These are phyloP conservation scores for Colletes gigas DNA, from an alignment of 1,140 invertebrate species.

Conservation along the genomic window DNA sequence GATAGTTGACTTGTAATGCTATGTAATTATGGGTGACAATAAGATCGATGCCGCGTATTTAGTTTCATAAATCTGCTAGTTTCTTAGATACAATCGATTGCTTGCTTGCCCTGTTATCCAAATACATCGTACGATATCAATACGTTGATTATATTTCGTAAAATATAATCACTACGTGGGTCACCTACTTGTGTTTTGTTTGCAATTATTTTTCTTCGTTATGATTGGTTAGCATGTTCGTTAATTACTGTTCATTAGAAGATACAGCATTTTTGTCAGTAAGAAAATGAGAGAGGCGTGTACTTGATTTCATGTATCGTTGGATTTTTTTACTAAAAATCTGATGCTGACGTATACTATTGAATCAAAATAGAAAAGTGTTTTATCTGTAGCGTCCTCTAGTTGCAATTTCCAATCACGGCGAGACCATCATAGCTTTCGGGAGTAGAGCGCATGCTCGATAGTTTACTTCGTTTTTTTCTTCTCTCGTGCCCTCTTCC, in stretches of 20 bases:
- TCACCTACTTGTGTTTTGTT: background rate
- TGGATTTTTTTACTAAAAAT: too few relatives aligned
- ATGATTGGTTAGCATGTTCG: background rate
- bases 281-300: too few relatives aligned
- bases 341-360: too few relatives aligned
- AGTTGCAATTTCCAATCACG: constrained; percentile 53
- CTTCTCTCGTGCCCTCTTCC: constrained; percentile 52
- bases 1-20: background rate
- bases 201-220: too few relatives aligned
- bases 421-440: constrained; percentile 27
- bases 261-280: background rate
- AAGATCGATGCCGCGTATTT: too few relatives aligned
- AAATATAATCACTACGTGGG: too few relatives aligned
- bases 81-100: too few relatives aligned
- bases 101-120: too few relatives aligned
- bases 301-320: background rate
- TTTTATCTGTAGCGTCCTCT: constrained; percentile 36
- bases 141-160: too few relatives aligned
- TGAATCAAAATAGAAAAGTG: background rate
- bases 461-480: constrained; percentile 53
- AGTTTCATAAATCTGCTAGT: too few relatives aligned
- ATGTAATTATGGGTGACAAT: too few relatives aligned
- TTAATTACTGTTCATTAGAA: background rate
- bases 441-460: constrained; percentile 56
- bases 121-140: too few relatives aligned